Conservation (phyloP, 2,797 vertebrate species). For the Serranus cabrilla region DNA sequence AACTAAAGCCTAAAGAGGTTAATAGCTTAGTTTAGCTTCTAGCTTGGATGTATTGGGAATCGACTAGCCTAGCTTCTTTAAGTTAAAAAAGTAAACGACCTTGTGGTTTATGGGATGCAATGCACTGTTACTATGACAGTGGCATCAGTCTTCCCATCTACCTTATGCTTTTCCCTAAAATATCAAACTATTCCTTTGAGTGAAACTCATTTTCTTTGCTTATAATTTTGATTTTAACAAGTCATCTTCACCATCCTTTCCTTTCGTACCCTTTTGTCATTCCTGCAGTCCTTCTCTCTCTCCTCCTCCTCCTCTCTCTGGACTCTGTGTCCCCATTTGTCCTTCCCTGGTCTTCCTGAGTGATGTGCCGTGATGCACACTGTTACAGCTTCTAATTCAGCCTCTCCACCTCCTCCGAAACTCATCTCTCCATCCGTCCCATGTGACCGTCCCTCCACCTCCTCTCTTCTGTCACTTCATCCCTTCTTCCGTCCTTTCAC, state of each 20-base stretch:
- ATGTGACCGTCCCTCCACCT: slow-evolving; percentile 6
- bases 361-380: slow-evolving; percentile 33
- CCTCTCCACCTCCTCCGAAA: slow-evolving; percentile 32
- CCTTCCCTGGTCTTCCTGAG: slow-evolving; percentile 22
- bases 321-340: neutral
- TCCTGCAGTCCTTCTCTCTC: neutral
- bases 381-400: slow-evolving; percentile 34
- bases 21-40: neutral
- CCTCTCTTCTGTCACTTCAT: slow-evolving; percentile 5
- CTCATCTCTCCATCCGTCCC: slow-evolving; percentile 9
- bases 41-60: neutral
- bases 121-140: neutral
- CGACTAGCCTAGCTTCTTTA: neutral
- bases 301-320: neutral
- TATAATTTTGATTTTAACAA: neutral
- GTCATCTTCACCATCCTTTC: neutral
- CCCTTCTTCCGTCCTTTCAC: slow-evolving; percentile 6
- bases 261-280: neutral
- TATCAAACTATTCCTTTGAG: neutral
- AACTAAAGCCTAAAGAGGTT: too few relatives aligned
- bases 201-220: neutral
- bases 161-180: neutral
- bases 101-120: neutral
- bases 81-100: too few relatives aligned
- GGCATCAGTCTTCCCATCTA: neutral